phyloP scores from a whole-genome alignment of 1,140 invertebrate species.

The Manduca sexta region DNA sequence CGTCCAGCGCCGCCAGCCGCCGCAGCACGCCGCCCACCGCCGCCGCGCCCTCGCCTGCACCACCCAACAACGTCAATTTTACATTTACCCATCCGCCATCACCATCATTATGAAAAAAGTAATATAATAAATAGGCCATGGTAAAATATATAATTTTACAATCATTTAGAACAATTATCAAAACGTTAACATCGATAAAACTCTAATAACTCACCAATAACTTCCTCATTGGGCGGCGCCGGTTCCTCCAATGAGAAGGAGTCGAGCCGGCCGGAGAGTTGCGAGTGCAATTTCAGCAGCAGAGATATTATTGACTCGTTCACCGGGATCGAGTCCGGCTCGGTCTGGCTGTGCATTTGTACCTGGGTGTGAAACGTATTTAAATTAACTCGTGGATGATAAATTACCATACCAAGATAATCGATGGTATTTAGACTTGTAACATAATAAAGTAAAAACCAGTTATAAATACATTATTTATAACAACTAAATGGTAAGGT shows the following conservation, averaged over 20 bases:
- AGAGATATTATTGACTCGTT: constrained; percentile 95
- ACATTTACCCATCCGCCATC: too few relatives aligned
- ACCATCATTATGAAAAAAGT: not conserved
- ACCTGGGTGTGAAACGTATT: constrained; percentile 12
- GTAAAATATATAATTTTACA: too few relatives aligned
- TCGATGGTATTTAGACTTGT: constrained; percentile 17
- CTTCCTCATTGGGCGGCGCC: constrained; percentile 34
- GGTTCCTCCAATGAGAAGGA: constrained; percentile 77
- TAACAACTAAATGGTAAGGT: too few relatives aligned
- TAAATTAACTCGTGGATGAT: too few relatives aligned
- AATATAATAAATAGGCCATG: too few relatives aligned
- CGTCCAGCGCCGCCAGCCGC: constrained; percentile 82
- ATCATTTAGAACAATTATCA: too few relatives aligned
- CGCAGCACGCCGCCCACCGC: constrained; percentile 87
- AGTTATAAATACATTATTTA: too few relatives aligned
- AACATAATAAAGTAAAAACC: too few relatives aligned
- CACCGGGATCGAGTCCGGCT: constrained; percentile 76
- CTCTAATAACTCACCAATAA: constrained; percentile 49
- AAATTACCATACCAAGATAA: too few relatives aligned
- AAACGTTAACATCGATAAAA: too few relatives aligned
- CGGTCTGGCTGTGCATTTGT: constrained; percentile 44
- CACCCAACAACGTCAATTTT: too few relatives aligned
- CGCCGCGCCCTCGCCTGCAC: constrained; percentile 85
- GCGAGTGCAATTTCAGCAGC: constrained; percentile 93
- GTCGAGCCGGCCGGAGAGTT: constrained; percentile 87